Conservation (phyloP, 2,888 invertebrate species). For the Sisyra terminalis region DNA sequence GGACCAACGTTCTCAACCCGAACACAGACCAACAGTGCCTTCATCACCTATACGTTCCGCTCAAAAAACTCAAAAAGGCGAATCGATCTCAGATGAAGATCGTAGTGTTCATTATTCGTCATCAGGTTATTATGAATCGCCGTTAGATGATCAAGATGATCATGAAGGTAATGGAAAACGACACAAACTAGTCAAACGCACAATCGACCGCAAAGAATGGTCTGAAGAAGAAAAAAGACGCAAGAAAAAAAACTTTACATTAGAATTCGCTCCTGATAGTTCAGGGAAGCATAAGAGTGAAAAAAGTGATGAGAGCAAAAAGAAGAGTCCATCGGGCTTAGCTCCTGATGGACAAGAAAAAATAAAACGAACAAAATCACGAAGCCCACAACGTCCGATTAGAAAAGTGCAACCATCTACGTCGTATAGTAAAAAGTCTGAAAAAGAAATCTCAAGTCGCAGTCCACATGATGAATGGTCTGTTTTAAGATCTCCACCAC, state of each 20-base stretch:
- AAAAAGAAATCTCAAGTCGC: constrained; percentile 20
- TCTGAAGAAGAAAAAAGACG: constrained; percentile 53
- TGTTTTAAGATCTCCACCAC: constrained; percentile 16
- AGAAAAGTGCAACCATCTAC: constrained; percentile 12
- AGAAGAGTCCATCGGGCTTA: constrained; percentile 2
- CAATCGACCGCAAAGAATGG: constrained; percentile 30
- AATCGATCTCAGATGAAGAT: constrained; percentile 49
- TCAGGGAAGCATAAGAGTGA: constrained; percentile 12
- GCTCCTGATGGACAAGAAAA: constrained; percentile 16
- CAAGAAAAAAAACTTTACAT: constrained; percentile 56
- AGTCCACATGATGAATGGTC: constrained; percentile 21
- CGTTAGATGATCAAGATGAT: constrained; percentile 40
- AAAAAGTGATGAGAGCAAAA: constrained; percentile 9
- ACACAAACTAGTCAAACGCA: constrained; percentile 15
- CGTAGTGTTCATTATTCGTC: constrained; percentile 53
- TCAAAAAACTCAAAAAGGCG: constrained; percentile 29
- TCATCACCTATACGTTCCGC: constrained; percentile 18
- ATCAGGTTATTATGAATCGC: constrained; percentile 59
- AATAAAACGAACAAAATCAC: constrained; percentile 22
- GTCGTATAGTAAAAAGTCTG: constrained; percentile 21
- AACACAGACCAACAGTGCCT: constrained; percentile 13
- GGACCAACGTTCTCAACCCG: constrained; percentile 7
- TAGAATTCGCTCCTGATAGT: constrained; percentile 44
- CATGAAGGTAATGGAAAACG: background rate
- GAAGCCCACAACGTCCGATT: constrained; percentile 17